Conservation (phyloP, 1,140 invertebrate genomes). For the Drosophila tristis region DNA sequence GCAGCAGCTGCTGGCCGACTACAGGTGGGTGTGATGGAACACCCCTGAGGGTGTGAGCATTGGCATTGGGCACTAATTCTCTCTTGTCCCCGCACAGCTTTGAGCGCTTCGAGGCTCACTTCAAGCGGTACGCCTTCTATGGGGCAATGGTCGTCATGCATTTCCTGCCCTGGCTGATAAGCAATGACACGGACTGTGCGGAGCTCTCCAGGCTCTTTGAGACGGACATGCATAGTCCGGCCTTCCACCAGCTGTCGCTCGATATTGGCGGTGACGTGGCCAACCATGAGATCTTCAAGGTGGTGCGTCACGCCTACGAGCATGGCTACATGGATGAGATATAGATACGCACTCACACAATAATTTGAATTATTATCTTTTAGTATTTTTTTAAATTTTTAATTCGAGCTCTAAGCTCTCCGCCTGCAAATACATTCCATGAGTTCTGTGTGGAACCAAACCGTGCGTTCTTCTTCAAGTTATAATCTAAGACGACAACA, state of each 20-base stretch:
- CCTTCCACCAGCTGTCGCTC: constrained; percentile 59
- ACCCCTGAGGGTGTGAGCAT: too few relatives aligned
- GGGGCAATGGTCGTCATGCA: constrained; percentile 74
- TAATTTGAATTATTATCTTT: not conserved
- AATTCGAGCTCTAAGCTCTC: too few relatives aligned
- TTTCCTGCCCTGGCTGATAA: constrained; percentile 76
- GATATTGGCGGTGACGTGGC: constrained; percentile 69
- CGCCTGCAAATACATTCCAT: constrained; percentile 11
- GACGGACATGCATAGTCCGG: constrained; percentile 64
- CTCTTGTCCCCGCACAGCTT: constrained; percentile 28
- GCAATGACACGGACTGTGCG: constrained; percentile 58
- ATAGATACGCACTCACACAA: constrained; percentile 1
- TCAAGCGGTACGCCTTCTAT: constrained; percentile 74
- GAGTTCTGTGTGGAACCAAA: too few relatives aligned
- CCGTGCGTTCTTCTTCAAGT: too few relatives aligned
- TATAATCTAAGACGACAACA: constrained; percentile 1
- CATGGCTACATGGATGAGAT: constrained; percentile 79
- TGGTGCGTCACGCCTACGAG: constrained; percentile 62
- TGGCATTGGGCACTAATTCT: too few relatives aligned
- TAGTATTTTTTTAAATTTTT: too few relatives aligned
- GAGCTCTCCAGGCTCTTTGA: constrained; percentile 68
- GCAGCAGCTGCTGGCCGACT: constrained; percentile 41
- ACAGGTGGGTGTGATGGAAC: constrained; percentile 37
- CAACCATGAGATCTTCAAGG: constrained; percentile 61
- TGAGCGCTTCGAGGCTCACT: constrained; percentile 68